Base-by-base conservation (phyloP, 2,888 invertebrate genomes). In the Horisme vitalbata region DNA sequence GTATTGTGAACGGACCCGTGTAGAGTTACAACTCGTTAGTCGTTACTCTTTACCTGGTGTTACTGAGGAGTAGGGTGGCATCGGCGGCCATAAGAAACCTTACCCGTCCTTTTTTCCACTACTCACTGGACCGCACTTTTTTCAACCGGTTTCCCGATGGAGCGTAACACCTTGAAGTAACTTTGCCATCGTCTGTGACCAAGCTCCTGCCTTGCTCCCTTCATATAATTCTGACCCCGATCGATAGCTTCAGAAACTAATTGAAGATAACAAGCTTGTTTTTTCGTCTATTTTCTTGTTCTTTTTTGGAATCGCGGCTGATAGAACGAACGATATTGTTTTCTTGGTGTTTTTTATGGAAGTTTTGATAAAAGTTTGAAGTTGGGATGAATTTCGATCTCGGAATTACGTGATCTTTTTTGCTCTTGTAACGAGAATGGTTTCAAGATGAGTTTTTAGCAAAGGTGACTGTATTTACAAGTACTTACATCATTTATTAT, bases 221-320 rank as follows among this genome's bases (percentile, higher is more conserved):
- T 74, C 76, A 80, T 82, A 83, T 75, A 76, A 77, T 72, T 76
- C 78, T 61, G 67, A 67, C 48, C 69, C 60, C 75, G 71, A 68
- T 71, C 73, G 65, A 70, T 69, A 72, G 73, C 73, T 76, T 79
- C 70, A 71, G 65, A 79, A 83, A 82, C 73, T 81, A 83, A 86
- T 85, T 81, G 81, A 81, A 83, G 77, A 80, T 82, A 84, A 81
- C 79, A 79, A 80, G 71, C 70, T 78, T 80, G 79, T 79, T 85
- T 83, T 84, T 83, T 76, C 71, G 70, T 61, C 60, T 68, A 66
- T 69, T 63, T 54, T 61, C 58, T 73, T 72, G 64, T 72, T 75
- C 70, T 68, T 76, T n/a, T 82, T 80, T 77, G 61, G 61, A 74
- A 71, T 71, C 63, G 63, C 58, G 60, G 63, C 57, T 65, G 68